Base-by-base conservation (phyloP, 1,140 invertebrate genomes). In the Neoseiulus cucumeris region DNA sequence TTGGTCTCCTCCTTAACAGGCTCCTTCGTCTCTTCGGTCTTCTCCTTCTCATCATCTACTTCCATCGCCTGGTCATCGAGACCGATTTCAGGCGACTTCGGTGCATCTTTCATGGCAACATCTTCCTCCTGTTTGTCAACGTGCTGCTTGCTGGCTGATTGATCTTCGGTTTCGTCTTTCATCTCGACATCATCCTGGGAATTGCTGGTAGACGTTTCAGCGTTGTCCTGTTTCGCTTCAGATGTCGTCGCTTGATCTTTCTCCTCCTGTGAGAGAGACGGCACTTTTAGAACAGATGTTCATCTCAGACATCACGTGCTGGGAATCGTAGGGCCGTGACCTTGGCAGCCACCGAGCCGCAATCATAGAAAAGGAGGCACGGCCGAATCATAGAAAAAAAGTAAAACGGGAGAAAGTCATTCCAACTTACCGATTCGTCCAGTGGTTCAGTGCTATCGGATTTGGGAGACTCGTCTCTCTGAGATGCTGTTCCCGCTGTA, bases 1-100 rank as follows among this genome's bases (percentile, higher is more conserved):
- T 68, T 64, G 76, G 73, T 66, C 76, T 75, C 18, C 42, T 70
- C 55, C 17, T 65, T 42, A 7, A 22, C 25, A 12, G 44, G 7
- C n/a, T 75, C 72, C 65, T 76, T 39, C 14, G 25, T 41, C 28
- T 69, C 66, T 64, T 51, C 33, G 22, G 6, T 42, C 6, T 67
- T 64, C 29, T 65, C 44, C 18, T 55, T 42, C 18, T 65, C 45
- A 44, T 4, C 7, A 5, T 65, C 22, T 28, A 65, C 25, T 7
- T 67, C 42, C 66, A 41, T 67, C 55, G 18, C 30, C 18, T 42
- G 42, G n/a, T 51, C 28, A 45, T 51, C 44, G n/a, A 66, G 44
- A 17, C 47, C 65, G n/a, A 59, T 59, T 33, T 59, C 51, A 59
- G 51, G 51, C 22, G 51, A 59, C 9, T 59, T 59, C 22, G 51